Percentiles rank a stretch among this genome's conserved stretches.
These are phyloP conservation scores for Haliaeetus vocifer DNA, from an alignment of 2,797 vertebrate genomes.

Conservation along the genomic window DNA sequence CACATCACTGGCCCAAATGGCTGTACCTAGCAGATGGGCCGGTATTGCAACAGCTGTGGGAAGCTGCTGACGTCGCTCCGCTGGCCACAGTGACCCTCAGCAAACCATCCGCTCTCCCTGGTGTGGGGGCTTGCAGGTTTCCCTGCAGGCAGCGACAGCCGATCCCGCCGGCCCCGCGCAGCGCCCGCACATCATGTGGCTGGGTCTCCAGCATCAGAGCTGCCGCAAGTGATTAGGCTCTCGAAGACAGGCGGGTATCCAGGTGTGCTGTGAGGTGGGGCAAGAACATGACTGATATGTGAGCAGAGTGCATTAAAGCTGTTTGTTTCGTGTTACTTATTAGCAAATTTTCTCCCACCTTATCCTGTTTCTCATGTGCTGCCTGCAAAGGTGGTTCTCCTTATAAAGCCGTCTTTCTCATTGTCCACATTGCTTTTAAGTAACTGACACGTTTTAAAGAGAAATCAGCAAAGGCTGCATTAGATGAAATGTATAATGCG, in stretches of 20 bases:
- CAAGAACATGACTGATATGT: accelerated
- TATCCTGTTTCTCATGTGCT: accelerated
- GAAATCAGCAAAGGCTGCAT: background rate
- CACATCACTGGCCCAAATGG: background rate
- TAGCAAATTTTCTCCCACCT: background rate
- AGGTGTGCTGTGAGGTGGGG: background rate
- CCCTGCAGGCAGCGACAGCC: background rate
- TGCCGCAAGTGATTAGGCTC: accelerated
- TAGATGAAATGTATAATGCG: background rate
- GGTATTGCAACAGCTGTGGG: background rate
- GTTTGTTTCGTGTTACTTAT: background rate
- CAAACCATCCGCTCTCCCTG: background rate
- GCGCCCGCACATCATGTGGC: accelerated
- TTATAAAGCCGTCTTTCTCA: background rate
- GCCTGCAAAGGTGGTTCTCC: background rate
- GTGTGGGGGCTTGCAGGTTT: accelerated
- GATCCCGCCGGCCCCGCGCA: accelerated
- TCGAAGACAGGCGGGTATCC: accelerated
- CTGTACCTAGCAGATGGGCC: background rate
- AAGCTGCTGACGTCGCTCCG: background rate
- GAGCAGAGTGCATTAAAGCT: background rate
- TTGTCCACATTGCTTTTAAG: background rate
- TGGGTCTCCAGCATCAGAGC: background rate
- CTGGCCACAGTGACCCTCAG: too few species aligned
- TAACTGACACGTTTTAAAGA: background rate